Evolutionary conservation across 2,113 vertebrate species (phyloP).

Genomic region (Megaptera novaeangliae): DNA sequence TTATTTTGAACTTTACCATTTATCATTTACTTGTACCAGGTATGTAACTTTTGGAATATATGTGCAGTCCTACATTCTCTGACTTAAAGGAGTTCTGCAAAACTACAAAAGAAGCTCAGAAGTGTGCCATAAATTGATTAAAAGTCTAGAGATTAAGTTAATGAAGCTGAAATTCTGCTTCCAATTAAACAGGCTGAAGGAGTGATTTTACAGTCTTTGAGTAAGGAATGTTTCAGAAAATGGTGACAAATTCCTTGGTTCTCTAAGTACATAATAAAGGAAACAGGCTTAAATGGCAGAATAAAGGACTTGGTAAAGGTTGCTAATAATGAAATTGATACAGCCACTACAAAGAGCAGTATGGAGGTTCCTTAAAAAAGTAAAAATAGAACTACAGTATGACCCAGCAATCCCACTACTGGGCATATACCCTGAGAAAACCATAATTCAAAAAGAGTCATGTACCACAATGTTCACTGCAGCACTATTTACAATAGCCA

Average conservation of each 20-base stretch:
- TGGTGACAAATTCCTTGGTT: neutral
- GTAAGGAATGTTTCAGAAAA: neutral
- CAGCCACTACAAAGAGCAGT: too few species aligned
- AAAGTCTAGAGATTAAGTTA: conserved; percentile 17
- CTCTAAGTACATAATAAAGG: neutral
- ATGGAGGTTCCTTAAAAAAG: too few species aligned
- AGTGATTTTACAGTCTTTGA: neutral
- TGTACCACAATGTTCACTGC: too few species aligned
- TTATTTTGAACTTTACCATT: neutral
- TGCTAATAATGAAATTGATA: neutral
- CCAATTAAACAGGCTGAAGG: neutral
- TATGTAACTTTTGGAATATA: neutral
- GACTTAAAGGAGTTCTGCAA: neutral
- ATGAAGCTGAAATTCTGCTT: neutral
- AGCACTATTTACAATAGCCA: too few species aligned
- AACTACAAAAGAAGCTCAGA: neutral
- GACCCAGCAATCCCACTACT: too few species aligned
- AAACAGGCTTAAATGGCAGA: neutral
- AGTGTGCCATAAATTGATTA: neutral
- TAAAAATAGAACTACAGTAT: too few species aligned
- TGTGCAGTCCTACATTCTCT: neutral
- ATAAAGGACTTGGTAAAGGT: neutral
- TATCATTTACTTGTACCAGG: neutral
- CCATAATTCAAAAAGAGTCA: too few species aligned
- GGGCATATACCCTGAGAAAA: too few species aligned